Conservation (phyloP, 2,888 invertebrate genomes). For the Agelastica alni region DNA sequence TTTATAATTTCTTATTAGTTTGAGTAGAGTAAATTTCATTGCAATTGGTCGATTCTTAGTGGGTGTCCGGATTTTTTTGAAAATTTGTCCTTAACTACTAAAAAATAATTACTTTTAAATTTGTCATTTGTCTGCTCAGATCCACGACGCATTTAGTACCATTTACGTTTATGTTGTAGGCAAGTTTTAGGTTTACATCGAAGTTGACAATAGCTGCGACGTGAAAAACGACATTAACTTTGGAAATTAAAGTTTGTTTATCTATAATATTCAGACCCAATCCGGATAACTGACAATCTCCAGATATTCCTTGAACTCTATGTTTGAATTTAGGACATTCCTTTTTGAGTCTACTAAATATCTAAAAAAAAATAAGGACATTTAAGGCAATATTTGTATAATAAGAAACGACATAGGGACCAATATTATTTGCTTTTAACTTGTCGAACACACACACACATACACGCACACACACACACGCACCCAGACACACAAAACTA, state of each 20-base stretch:
- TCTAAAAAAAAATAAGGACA: slow-evolving; percentile 53
- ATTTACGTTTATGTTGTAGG: slow-evolving; percentile 78
- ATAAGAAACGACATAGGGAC: too few relatives aligned
- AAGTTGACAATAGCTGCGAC: slow-evolving; percentile 92
- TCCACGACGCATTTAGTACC: slow-evolving; percentile 78
- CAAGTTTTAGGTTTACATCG: slow-evolving; percentile 78
- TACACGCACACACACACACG: too few relatives aligned
- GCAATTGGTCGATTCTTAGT: too few relatives aligned
- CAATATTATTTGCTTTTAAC: too few relatives aligned
- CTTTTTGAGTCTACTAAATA: slow-evolving; percentile 61
- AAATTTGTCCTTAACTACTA: too few relatives aligned
- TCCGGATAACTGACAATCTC: slow-evolving; percentile 69
- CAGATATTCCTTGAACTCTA: slow-evolving; percentile 70
- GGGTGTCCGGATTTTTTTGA: too few relatives aligned
- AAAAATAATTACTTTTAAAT: slow-evolving; percentile 73
- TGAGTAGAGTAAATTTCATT: too few relatives aligned
- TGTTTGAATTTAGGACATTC: slow-evolving; percentile 65
- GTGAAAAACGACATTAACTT: slow-evolving; percentile 78
- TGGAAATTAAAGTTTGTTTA: slow-evolving; percentile 64
- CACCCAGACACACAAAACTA: too few relatives aligned
- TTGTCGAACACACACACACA: too few relatives aligned
- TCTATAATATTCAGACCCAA: slow-evolving; percentile 67
- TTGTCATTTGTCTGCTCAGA: slow-evolving; percentile 70
- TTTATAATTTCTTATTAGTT: too few relatives aligned
- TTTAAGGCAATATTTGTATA: too few relatives aligned